Conservation (phyloP, 2,113 vertebrate species). For the Peucedramus taeniatus region DNA sequence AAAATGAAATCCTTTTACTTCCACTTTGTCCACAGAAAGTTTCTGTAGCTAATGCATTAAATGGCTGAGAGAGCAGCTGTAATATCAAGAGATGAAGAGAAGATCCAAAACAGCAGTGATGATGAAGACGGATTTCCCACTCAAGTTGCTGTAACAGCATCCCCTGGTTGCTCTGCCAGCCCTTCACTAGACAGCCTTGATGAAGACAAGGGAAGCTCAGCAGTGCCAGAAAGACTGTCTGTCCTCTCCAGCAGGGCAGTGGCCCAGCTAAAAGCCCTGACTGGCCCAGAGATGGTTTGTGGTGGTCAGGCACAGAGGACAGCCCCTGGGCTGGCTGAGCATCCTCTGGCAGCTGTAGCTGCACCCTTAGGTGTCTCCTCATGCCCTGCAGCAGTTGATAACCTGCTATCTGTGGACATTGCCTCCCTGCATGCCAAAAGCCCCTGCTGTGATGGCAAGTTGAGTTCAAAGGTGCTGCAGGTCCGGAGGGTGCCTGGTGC, state of each 20-base stretch:
- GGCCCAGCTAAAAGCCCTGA: neutral
- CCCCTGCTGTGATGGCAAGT: rapidly evolving
- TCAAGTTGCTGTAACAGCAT: neutral
- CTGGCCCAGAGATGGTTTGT: neutral
- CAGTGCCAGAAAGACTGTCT: neutral
- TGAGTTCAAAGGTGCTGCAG: neutral
- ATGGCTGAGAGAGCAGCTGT: slow-evolving; percentile 19
- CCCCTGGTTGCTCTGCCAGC: neutral
- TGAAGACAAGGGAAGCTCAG: neutral
- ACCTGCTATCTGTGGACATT: neutral
- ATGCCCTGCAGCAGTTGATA: rapidly evolving
- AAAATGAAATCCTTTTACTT: slow-evolving; percentile 40
- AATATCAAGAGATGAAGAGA: neutral
- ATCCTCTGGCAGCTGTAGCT: neutral
- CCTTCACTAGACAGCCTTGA: neutral
- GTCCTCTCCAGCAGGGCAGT: neutral
- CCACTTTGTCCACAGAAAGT: slow-evolving; percentile 9
- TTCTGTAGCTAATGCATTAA: neutral
- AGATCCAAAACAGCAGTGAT: neutral
- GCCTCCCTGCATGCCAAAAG: neutral
- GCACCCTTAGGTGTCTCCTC: rapidly evolving
- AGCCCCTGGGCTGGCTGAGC: neutral
- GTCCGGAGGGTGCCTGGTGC: rapidly evolving
- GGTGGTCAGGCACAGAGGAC: neutral
- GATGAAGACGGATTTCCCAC: neutral